A percentile compares a stretch with the other conserved stretches of the same genome.
Conservation (phyloP, 2,113 vertebrate species). For the Petrocephalus zakoni region DNA sequence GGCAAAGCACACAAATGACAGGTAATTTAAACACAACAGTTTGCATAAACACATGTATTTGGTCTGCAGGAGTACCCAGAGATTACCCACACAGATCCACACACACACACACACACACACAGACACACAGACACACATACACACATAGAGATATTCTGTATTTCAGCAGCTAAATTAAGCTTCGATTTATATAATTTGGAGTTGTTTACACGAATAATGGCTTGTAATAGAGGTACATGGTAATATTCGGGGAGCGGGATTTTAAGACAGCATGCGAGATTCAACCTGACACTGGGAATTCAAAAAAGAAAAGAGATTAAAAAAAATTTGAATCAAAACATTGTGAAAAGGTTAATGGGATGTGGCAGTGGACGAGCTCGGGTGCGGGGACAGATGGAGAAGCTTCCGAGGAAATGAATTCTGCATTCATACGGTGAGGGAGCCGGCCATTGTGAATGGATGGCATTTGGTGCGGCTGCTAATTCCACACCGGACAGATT, state of each 20-base stretch:
- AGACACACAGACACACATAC: neutral
- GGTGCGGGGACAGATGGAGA: neutral
- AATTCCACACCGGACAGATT: constrained; percentile 1
- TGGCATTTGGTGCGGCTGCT: neutral
- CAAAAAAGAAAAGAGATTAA: neutral
- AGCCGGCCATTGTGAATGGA: neutral
- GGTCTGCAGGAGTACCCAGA: neutral
- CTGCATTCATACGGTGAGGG: neutral
- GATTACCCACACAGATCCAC: neutral
- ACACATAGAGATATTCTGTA: neutral
- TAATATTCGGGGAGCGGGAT: neutral
- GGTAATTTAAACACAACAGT: neutral
- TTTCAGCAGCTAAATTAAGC: neutral
- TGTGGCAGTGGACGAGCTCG: neutral
- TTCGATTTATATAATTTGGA: neutral
- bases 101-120: neutral
- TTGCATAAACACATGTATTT: neutral
- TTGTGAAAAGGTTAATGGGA: constrained; percentile 4
- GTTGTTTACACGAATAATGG: neutral
- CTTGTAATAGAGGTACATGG: neutral
- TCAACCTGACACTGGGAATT: neutral
- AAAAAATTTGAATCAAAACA: neutral
- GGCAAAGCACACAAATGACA: neutral
- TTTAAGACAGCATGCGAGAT: neutral
- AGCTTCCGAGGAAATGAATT: neutral